A percentile compares a stretch with the other conserved stretches of the same genome.
Evolutionary conservation across 2,888 invertebrate genomes (phyloP).

Genomic region (Dicyrtoma fusca): DNA sequence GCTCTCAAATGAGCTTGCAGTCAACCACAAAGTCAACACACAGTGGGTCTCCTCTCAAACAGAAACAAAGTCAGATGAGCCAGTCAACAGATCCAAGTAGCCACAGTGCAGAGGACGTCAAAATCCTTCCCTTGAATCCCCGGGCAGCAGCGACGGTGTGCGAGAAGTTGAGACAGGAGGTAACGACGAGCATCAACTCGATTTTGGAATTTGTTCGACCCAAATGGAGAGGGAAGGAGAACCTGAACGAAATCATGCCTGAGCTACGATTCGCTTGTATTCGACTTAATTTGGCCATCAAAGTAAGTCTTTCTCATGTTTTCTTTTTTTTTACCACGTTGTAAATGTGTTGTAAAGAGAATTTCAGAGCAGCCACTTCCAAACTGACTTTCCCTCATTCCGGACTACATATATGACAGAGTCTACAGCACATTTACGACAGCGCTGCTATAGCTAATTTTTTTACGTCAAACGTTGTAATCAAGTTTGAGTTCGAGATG

Average conservation of each 20-base stretch:
- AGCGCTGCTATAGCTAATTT: too few species aligned
- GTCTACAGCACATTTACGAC: too few species aligned
- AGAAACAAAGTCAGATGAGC: too few species aligned
- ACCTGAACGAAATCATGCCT: conserved; percentile 67
- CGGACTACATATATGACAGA: too few species aligned
- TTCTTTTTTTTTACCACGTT: conserved; percentile 4
- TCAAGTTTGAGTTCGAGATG: too few species aligned
- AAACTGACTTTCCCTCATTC: too few species aligned
- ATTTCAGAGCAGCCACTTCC: too few species aligned
- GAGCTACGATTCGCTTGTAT: conserved; percentile 51
- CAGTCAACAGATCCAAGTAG: background rate
- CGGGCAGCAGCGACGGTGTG: conserved; percentile 76
- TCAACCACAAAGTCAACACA: too few species aligned
- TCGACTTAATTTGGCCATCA: conserved; percentile 51
- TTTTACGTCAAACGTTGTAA: too few species aligned
- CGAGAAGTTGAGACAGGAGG: conserved; percentile 76
- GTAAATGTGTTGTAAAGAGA: too few species aligned
- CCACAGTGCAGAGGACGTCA: conserved; percentile 56
- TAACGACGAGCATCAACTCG: conserved; percentile 78
- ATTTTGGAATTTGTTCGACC: conserved; percentile 74
- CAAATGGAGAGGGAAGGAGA: conserved; percentile 78
- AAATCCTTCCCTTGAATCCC: conserved; percentile 74
- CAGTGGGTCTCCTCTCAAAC: too few species aligned
- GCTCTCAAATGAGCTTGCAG: too few species aligned
- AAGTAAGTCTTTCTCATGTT: conserved; percentile 42